Percentiles rank a stretch among this genome's conserved stretches.
Conservation (phyloP, 1,140 invertebrate genomes). For the Orchesella cincta region DNA sequence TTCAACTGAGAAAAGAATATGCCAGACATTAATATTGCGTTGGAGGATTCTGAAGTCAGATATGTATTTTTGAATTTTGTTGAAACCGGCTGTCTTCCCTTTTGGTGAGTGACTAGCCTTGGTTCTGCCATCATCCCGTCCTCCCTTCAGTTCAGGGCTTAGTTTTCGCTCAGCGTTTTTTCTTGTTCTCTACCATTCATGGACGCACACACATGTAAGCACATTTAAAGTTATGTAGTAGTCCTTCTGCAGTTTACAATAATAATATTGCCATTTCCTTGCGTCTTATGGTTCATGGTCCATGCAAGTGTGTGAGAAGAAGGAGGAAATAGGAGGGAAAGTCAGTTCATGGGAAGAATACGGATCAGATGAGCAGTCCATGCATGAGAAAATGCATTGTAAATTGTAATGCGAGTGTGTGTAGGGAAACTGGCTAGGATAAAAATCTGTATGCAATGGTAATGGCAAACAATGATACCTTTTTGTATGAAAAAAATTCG, state of each 20-base stretch:
- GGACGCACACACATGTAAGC: not conserved
- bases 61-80: too few species aligned
- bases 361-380: not conserved
- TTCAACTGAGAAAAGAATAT: not conserved
- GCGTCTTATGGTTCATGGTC: not conserved
- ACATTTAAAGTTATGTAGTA: not conserved
- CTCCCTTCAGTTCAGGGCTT: not conserved
- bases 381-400: slow-evolving; percentile 18
- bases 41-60: too few species aligned
- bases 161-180: not conserved
- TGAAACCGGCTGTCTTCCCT: too few species aligned
- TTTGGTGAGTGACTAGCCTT: too few species aligned
- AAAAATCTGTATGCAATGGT: slow-evolving; percentile 21
- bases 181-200: not conserved
- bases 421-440: not conserved
- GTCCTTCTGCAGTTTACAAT: not conserved
- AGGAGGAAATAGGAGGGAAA: not conserved
- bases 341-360: slow-evolving; percentile 8
- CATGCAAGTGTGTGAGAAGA: not conserved
- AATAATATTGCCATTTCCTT: slow-evolving; percentile 14
- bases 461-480: slow-evolving; percentile 11
- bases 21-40: not conserved
- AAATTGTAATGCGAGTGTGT: not conserved
- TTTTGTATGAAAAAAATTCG: not conserved
- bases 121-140: not conserved